A percentile compares a stretch with the other conserved stretches of the same genome.
These are phyloP conservation scores for Bos taurus DNA, from an alignment of 2,113 vertebrate species.

Conservation along the genomic window DNA sequence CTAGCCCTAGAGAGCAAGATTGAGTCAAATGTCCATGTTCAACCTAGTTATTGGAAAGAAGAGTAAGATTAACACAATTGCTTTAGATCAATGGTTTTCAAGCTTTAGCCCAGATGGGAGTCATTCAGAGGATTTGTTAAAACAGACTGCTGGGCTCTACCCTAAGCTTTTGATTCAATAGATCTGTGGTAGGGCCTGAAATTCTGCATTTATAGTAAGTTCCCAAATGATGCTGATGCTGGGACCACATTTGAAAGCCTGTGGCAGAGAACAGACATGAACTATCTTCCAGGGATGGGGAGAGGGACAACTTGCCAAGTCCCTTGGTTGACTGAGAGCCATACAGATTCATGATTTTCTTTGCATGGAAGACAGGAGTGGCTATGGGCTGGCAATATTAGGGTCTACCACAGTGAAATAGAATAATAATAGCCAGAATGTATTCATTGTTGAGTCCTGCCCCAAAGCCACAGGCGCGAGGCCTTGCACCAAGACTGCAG, in stretches of 20 bases:
- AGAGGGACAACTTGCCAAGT: background rate
- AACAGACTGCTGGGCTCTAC: background rate
- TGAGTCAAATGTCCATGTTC: background rate
- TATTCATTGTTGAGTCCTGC: background rate
- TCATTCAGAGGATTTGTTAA: background rate
- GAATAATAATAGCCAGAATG: background rate
- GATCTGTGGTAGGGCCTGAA: background rate
- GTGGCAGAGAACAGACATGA: background rate
- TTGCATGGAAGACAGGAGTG: background rate
- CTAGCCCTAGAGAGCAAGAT: background rate
- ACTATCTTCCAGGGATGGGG: background rate
- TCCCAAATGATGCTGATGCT: background rate
- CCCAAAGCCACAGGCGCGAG: background rate
- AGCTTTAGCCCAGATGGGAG: background rate
- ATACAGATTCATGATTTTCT: background rate
- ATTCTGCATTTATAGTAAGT: background rate
- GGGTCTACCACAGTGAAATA: background rate
- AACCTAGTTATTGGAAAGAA: background rate
- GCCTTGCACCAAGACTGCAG: background rate
- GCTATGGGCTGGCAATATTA: background rate
- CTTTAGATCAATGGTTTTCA: background rate
- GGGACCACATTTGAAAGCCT: background rate
- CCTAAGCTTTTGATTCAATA: background rate
- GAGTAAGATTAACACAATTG: background rate
- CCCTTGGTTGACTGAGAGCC: background rate